Evolutionary conservation across 2,888 invertebrate species (phyloP).

Genomic region (Belgica antarctica): DNA sequence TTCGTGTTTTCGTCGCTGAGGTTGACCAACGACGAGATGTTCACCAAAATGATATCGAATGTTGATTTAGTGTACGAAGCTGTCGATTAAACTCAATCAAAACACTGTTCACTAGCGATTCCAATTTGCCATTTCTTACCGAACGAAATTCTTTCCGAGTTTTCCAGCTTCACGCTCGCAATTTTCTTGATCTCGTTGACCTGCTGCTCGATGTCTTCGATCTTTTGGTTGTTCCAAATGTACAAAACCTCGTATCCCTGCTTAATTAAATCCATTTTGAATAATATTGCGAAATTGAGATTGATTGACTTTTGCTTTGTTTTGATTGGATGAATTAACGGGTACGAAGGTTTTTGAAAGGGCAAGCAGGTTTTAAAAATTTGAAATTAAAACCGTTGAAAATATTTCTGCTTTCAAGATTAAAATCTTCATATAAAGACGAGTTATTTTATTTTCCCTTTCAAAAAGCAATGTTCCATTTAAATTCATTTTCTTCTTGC

Average conservation of each 20-base stretch:
- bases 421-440: too few species aligned
- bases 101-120: not conserved
- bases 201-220: slow-evolving; percentile 57
- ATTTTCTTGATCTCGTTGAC: slow-evolving; percentile 57
- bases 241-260: slow-evolving; percentile 58
- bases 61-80: slow-evolving; percentile 61
- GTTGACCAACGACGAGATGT: slow-evolving; percentile 55
- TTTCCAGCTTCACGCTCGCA: slow-evolving; percentile 60
- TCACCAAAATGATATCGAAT: slow-evolving; percentile 63
- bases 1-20: slow-evolving; percentile 53
- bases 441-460: too few species aligned
- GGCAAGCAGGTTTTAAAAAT: too few species aligned
- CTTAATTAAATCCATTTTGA: slow-evolving; percentile 52
- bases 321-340: too few species aligned
- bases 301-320: too few species aligned
- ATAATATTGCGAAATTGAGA: too few species aligned
- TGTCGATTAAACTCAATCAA: slow-evolving; percentile 49
- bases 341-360: too few species aligned
- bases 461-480: too few species aligned
- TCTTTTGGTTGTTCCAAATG: slow-evolving; percentile 59
- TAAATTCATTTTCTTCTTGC: too few species aligned
- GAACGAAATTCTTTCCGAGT: slow-evolving; percentile 56
- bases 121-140: not conserved
- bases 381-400: too few species aligned
- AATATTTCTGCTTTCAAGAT: too few species aligned